A percentile compares a stretch with the other conserved stretches of the same genome.
phyloP scores from a whole-genome alignment of 2,113 vertebrate genomes.

The Oryzias curvinotus region DNA sequence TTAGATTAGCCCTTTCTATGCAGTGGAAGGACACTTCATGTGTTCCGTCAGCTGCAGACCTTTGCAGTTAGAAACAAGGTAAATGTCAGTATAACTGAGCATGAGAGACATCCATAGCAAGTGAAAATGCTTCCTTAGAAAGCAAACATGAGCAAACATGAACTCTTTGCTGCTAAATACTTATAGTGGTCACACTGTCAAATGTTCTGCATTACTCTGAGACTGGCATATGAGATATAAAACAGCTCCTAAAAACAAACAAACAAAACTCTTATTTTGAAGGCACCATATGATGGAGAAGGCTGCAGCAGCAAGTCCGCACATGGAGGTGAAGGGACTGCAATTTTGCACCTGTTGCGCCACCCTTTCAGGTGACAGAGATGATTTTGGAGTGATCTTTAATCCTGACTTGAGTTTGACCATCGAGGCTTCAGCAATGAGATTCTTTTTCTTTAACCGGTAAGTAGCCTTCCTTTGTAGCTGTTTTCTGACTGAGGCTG shows the following conservation, averaged over 20 bases:
- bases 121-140: slow-evolving; percentile 73
- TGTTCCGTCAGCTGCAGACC: slow-evolving; percentile 20
- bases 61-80: slow-evolving; percentile 19
- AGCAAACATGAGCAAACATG: slow-evolving; percentile 64
- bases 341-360: slow-evolving; percentile 16
- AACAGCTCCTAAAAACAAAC: slow-evolving; percentile 4
- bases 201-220: slow-evolving; percentile 37
- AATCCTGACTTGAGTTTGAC: slow-evolving; percentile 3
- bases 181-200: slow-evolving; percentile 36
- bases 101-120: slow-evolving; percentile 58
- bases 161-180: slow-evolving; percentile 44
- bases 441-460: slow-evolving; percentile 75
- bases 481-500: slow-evolving; percentile 47
- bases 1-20: slow-evolving; percentile 9
- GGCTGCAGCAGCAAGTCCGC: slow-evolving; percentile 30
- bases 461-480: slow-evolving; percentile 66
- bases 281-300: slow-evolving; percentile 18
- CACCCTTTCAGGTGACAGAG: slow-evolving; percentile 33
- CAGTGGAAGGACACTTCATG: slow-evolving; percentile 5
- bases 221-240: slow-evolving; percentile 29
- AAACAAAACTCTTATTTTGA: slow-evolving; percentile 19
- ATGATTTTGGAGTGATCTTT: slow-evolving; percentile 28
- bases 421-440: slow-evolving; percentile 61
- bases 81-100: slow-evolving; percentile 36
- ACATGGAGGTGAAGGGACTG: slow-evolving; percentile 18